phyloP scores from a whole-genome alignment of 2,888 invertebrate genomes.

The Diplazon laetatorius region DNA sequence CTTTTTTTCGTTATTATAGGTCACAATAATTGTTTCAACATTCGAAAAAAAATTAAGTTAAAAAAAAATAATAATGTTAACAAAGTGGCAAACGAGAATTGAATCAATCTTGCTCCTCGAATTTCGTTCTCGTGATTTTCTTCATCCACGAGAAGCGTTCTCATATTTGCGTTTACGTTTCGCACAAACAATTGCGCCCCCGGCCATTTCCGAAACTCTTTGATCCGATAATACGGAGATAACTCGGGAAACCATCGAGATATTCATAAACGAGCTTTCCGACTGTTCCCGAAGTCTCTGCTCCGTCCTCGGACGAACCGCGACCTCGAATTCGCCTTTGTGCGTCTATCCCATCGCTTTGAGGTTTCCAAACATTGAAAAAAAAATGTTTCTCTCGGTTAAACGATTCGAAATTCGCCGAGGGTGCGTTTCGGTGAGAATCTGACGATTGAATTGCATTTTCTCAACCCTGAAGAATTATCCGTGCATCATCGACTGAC shows the following conservation, averaged over 20 bases:
- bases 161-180: neutral
- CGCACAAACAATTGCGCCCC: conserved; percentile 34
- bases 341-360: conserved; percentile 42
- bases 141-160: neutral
- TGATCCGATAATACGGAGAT: conserved; percentile 48
- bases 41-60: too few species aligned
- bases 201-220: conserved; percentile 50
- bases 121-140: neutral
- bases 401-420: neutral
- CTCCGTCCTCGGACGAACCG: neutral
- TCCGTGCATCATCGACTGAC: too few species aligned
- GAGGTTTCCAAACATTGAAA: conserved; percentile 22
- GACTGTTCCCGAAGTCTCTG: conserved; percentile 43
- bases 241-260: conserved; percentile 33
- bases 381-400: conserved; percentile 3
- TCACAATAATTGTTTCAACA: too few species aligned
- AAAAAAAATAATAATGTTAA: too few species aligned
- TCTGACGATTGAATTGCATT: conserved; percentile 18
- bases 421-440: neutral
- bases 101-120: conserved; percentile 9
- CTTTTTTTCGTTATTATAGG: too few species aligned
- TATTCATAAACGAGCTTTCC: conserved; percentile 61
- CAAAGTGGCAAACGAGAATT: neutral
- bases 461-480: too few species aligned
- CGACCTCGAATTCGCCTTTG: conserved; percentile 47